These are phyloP conservation scores for Orientallactaga sibirica DNA, from an alignment of 2,797 vertebrate genomes.

Conservation along the genomic window DNA sequence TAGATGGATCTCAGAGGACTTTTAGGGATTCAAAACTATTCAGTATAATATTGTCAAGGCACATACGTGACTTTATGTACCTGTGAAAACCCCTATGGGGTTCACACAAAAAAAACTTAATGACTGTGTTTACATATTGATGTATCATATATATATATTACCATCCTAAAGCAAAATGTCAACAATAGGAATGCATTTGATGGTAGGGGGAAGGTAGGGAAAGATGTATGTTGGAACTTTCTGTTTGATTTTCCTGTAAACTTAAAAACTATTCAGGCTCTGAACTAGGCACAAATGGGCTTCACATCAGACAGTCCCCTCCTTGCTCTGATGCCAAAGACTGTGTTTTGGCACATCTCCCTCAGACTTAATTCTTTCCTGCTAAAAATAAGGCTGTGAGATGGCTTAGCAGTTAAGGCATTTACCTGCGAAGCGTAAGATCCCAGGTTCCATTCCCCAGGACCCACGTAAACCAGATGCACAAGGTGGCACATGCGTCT, in stretches of 20 bases:
- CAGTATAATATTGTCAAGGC: background rate
- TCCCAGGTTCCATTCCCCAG: too few relatives aligned
- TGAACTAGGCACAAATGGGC: background rate
- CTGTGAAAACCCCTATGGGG: background rate
- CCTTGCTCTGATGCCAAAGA: background rate
- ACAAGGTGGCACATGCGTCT: too few relatives aligned
- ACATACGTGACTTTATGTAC: background rate
- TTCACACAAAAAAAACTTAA: background rate
- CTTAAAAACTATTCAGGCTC: background rate
- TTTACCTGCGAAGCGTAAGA: too few relatives aligned
- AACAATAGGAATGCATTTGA: background rate
- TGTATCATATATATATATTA: background rate
- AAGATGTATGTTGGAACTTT: background rate
- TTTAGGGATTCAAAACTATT: background rate
- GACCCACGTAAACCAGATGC: too few relatives aligned
- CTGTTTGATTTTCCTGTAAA: slow-evolving; percentile 24
- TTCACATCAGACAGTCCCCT: background rate
- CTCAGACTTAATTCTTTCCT: background rate
- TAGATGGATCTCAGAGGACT: too few relatives aligned
- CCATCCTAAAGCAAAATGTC: background rate
- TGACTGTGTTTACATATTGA: background rate
- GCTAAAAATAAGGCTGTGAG: background rate
- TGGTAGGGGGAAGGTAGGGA: too few relatives aligned
- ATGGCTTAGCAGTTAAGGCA: background rate
- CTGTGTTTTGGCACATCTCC: background rate